phyloP scores from a whole-genome alignment of 2,888 invertebrate species.

The Halocaridina rubra region DNA sequence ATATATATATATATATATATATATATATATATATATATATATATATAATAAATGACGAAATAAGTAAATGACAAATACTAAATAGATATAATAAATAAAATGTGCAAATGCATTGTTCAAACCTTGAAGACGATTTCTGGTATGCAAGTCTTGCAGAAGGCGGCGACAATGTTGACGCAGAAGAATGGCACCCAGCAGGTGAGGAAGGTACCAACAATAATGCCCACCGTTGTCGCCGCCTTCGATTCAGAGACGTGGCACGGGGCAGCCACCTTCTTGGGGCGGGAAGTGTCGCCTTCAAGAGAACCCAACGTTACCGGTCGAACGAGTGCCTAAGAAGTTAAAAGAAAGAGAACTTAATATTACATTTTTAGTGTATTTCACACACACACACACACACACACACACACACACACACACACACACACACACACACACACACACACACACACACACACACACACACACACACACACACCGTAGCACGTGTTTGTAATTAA shows the following conservation, averaged over 20 bases:
- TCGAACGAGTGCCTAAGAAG: slow-evolving; percentile 71
- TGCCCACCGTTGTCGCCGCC: slow-evolving; percentile 96
- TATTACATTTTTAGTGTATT: too few relatives aligned
- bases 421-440: too few relatives aligned
- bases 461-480: too few relatives aligned
- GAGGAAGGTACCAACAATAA: slow-evolving; percentile 98
- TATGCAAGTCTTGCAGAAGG: slow-evolving; percentile 95
- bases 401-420: too few relatives aligned
- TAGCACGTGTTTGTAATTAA: too few relatives aligned
- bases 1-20: background rate
- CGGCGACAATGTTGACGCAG: slow-evolving; percentile 95
- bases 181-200: slow-evolving; percentile 99
- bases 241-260: slow-evolving; percentile 97
- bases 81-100: slow-evolving; percentile 16
- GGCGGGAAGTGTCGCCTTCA: slow-evolving; percentile 64
- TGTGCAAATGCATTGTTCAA: slow-evolving; percentile 5
- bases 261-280: slow-evolving; percentile 70
- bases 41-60: slow-evolving; percentile 9
- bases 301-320: slow-evolving; percentile 63
- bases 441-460: too few relatives aligned
- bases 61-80: slow-evolving; percentile 12
- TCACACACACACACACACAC: too few relatives aligned
- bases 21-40: slow-evolving; percentile 28
- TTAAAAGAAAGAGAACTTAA: background rate
- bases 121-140: slow-evolving; percentile 73